A percentile compares a stretch with the other conserved stretches of the same genome.
Evolutionary conservation across 2,113 vertebrate species (phyloP).

Genomic region (Eptesicus fuscus): DNA sequence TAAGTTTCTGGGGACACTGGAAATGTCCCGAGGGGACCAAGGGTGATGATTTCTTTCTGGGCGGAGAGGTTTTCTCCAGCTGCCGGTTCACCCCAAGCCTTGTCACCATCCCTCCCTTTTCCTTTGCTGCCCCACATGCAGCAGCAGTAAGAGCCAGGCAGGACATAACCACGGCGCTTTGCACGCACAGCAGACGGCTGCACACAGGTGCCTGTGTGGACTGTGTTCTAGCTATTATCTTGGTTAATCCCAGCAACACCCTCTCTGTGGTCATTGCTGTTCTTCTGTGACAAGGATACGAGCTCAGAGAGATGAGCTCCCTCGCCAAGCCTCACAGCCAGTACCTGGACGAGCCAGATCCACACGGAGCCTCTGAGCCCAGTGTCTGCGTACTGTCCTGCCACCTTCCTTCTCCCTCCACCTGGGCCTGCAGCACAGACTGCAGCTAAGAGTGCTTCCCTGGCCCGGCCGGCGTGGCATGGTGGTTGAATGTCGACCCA

Average conservation of each 20-base stretch:
- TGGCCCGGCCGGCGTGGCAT: too few relatives aligned
- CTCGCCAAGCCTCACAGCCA: background rate
- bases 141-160: background rate
- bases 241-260: background rate
- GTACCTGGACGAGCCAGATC: background rate
- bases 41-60: background rate
- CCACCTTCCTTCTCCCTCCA: background rate
- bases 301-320: background rate
- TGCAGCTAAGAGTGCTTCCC: background rate
- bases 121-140: background rate
- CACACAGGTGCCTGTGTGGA: background rate
- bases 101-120: background rate
- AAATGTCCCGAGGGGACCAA: background rate
- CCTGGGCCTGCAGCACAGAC: background rate
- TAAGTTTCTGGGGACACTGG: background rate
- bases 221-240: background rate
- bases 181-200: background rate
- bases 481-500: too few relatives aligned
- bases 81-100: accelerated
- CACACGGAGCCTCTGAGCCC: accelerated
- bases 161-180: background rate
- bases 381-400: background rate
- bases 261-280: too few relatives aligned
- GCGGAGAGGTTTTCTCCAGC: background rate
- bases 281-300: background rate